A percentile compares a stretch with the other conserved stretches of the same genome.
phyloP scores from a whole-genome alignment of 1,140 invertebrate species.

The Lysiphlebus fabarum region DNA sequence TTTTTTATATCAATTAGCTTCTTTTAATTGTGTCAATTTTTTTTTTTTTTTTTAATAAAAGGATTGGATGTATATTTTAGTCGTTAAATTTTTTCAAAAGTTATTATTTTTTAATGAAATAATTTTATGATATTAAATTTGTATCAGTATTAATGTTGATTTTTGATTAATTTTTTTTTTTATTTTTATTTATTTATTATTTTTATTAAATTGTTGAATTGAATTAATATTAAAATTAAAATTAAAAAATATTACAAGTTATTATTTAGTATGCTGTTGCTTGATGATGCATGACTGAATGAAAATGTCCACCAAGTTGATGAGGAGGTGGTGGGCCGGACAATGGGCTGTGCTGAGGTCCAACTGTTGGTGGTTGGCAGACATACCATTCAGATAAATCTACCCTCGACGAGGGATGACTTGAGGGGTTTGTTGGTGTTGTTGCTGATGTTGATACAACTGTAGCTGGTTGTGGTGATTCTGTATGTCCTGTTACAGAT shows the following conservation, averaged over 20 bases:
- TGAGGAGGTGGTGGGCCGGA: constrained; percentile 58
- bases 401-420: constrained; percentile 35
- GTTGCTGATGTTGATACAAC: constrained; percentile 49
- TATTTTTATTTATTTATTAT: too few relatives aligned
- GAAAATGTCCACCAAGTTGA: constrained; percentile 51
- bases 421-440: constrained; percentile 34
- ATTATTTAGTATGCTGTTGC: constrained; percentile 47
- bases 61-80: too few relatives aligned
- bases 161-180: too few relatives aligned
- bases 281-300: constrained; percentile 54
- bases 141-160: too few relatives aligned
- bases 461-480: constrained; percentile 47
- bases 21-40: too few relatives aligned
- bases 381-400: constrained; percentile 66
- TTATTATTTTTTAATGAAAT: background rate
- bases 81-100: background rate
- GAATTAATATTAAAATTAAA: too few relatives aligned
- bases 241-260: too few relatives aligned
- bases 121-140: background rate
- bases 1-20: background rate
- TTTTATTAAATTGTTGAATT: too few relatives aligned
- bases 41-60: too few relatives aligned
- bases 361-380: constrained; percentile 52
- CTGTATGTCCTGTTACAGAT: constrained; percentile 51
- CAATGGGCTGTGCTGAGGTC: constrained; percentile 51